Conservation (phyloP, 2,888 invertebrate species). For the Agrochola circellaris region DNA sequence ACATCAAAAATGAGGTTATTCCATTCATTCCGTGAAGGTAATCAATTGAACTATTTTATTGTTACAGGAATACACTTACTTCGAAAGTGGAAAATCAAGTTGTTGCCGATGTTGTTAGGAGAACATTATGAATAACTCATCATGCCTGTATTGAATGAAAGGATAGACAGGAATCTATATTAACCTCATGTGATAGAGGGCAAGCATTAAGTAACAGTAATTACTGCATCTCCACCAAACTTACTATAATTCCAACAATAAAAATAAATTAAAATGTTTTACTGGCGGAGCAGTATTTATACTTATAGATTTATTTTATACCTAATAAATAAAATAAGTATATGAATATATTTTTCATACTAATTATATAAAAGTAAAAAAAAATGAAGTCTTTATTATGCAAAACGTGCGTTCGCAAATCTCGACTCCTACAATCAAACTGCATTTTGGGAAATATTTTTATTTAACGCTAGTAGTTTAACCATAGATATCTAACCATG, state of each 20-base stretch:
- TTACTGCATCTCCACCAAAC: neutral
- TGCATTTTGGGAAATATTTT: neutral
- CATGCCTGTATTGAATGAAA: neutral
- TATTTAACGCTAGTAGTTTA: neutral
- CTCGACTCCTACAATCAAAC: neutral
- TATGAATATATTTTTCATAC: slow-evolving; percentile 1
- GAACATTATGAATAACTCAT: neutral
- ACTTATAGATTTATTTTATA: neutral
- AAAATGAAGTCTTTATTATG: slow-evolving; percentile 12
- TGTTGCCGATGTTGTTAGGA: slow-evolving; percentile 72
- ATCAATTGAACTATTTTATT: slow-evolving; percentile 50
- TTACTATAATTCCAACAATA: neutral
- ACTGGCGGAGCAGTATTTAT: neutral
- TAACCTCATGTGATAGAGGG: neutral
- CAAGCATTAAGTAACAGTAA: neutral
- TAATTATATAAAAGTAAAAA: neutral
- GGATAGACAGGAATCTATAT: neutral
- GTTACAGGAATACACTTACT: slow-evolving; percentile 93
- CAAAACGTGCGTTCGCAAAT: neutral
- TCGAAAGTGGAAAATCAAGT: slow-evolving; percentile 88
- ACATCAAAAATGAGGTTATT: neutral
- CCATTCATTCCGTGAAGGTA: neutral
- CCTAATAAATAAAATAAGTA: neutral
- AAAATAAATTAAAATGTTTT: neutral
- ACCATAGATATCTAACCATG: too few species aligned